Base-by-base conservation (phyloP, 2,888 invertebrate genomes). In the Unio pictorum region DNA sequence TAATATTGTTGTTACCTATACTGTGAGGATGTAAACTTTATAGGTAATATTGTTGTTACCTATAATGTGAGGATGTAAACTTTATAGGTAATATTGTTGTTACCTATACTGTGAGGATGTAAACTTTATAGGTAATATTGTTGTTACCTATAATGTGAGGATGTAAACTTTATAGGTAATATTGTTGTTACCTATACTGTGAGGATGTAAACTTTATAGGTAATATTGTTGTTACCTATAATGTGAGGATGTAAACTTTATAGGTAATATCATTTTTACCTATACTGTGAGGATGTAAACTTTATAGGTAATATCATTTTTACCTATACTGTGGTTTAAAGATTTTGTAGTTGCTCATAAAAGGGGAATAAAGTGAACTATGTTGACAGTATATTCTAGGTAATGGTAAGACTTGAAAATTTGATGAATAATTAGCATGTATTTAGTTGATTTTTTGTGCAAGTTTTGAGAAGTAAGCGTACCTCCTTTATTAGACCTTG, bases 191-290 rank as follows among this genome's bases (percentile, higher is more conserved):
- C 23, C 23, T 23, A 23, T 23, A 23, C 0, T 23, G 72, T 55
- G 85, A 85, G 59, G 85, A 86, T 64, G 67, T 83, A 18, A 86
- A 81, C 74, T 82, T 83, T 62, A 85, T 86, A 65, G 86, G 85
- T 84, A 78, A 82, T 23, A 23, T 23, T 23, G 23, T 23, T 23
- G 23, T 23, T 23, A 23, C 23, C 23, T 23, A 23, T 23, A 23
- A 23, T 23, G 72, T 55, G 85, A 85, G 59, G 85, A 86, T 64
- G 67, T 83, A 18, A 86, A 81, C 74, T 82, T 83, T 62, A 85
- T 86, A 65, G 86, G 85, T 84, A 78, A 82, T 23, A 23, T 23
- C 23, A 23, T 23, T 23, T 23, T 23, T 23, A 23, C 23, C 23
- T 23, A 23, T 23, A 23, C 23, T 23, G 72, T 55, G 85, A 85